phyloP scores from a whole-genome alignment of 2,797 vertebrate genomes.

The Acestrorhynchus altus region DNA sequence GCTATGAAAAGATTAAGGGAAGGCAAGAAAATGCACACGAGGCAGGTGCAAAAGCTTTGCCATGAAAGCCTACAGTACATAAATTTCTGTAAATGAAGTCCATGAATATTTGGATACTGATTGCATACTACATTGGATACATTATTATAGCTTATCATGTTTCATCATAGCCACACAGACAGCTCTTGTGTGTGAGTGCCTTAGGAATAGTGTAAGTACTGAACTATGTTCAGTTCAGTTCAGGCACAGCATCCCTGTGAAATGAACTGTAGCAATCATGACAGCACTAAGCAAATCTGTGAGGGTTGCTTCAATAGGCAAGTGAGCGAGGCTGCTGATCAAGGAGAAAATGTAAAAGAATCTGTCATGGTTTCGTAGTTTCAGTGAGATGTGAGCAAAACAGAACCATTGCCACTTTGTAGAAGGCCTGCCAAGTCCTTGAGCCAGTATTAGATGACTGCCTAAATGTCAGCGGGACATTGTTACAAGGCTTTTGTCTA shows the following conservation, averaged over 20 bases:
- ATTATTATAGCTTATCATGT: neutral
- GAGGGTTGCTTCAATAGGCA: neutral
- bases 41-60: neutral
- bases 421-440: conserved; percentile 23
- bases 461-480: conserved; percentile 45
- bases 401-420: conserved; percentile 10
- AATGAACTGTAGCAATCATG: neutral
- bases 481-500: conserved; percentile 35
- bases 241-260: neutral
- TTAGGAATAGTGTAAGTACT: neutral
- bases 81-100: neutral
- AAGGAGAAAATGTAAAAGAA: conserved; percentile 11
- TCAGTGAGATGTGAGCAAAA: neutral
- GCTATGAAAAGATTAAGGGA: too few relatives aligned
- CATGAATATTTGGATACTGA: too few relatives aligned
- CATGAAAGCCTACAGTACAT: neutral
- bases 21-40: too few relatives aligned
- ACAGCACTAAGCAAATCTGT: neutral
- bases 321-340: neutral
- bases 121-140: neutral
- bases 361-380: neutral
- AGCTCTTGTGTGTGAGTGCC: too few relatives aligned
- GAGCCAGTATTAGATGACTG: conserved; percentile 22
- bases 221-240: too few relatives aligned
- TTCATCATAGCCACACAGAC: neutral